Evolutionary conservation across 2,113 vertebrate genomes (phyloP), one percentile per base, ranked within the genome.

Genomic region (Brachyhypopomus occidentalis): DNA sequence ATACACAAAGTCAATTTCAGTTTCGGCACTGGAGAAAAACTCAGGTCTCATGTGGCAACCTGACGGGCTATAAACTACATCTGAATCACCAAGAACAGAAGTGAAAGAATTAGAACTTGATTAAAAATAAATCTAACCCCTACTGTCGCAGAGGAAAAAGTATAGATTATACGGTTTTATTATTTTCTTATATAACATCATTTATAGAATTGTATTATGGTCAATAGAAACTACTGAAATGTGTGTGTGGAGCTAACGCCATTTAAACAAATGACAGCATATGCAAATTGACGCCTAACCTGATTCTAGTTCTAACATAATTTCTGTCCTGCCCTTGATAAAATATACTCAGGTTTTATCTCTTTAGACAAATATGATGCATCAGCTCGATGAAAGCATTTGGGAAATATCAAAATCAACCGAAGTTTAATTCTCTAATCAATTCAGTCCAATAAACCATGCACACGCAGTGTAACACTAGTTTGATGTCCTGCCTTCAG

Each of bases 1-100:
- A 66, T 9, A 56, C n/a, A 2, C 12, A 45, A 66, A 14, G 30
- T 59, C 22, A 48, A 19, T 36, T 62, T 25, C 52, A 69, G 27
- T 73, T 75, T 75, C 66, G 58, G 55, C 75, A 67, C 20, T 41
- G 55, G 19, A 60, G 36, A 58, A 73, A n/a, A 63, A 71, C 34
- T 30, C 30, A 2, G 25, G 19, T 4, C 45, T 52, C 48, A 38
- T 4, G 20, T 70, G 20, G 9, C 23, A 27, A 11, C 9, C 14
- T 62, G 16, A 36, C 34, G 1, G 14, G 30, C 27, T 20, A 22
- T 19, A 70, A 38, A 22, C 36, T 34, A 76, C 34, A 81, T 45
- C 36, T 60, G 12, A 81, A 67, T n/a, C 16, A 56, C 22, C 59
- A 77, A 52, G 6, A 23, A 19, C 12, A 73, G 38, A 60, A 14